These are phyloP conservation scores for Deilephila elpenor DNA, from an alignment of 2,888 invertebrate genomes.

Conservation along the genomic window DNA sequence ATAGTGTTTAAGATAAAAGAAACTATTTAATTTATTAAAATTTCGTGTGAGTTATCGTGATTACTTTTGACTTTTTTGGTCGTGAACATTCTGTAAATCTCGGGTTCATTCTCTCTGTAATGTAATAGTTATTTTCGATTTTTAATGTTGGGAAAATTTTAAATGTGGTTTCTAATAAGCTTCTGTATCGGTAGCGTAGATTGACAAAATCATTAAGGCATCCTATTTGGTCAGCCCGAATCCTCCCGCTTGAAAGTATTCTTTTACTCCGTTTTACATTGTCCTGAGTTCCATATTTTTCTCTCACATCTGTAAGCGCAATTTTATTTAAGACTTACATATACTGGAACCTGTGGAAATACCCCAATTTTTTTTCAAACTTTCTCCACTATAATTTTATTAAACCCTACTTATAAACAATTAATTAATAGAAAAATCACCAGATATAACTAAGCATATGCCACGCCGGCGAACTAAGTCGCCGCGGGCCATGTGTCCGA, in stretches of 20 bases:
- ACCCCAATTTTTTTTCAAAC: too few relatives aligned
- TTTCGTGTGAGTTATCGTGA: slow-evolving; percentile 24
- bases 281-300: too few relatives aligned
- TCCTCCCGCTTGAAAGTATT: too few relatives aligned
- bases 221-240: too few relatives aligned
- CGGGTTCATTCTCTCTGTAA: neutral
- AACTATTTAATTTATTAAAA: slow-evolving; percentile 28
- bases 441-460: slow-evolving; percentile 20
- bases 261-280: too few relatives aligned
- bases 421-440: slow-evolving; percentile 10
- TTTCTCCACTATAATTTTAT: neutral
- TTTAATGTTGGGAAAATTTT: slow-evolving; percentile 8
- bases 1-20: slow-evolving; percentile 33
- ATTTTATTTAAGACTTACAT: too few relatives aligned
- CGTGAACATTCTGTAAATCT: neutral
- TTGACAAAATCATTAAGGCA: neutral
- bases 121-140: neutral
- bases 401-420: neutral
- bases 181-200: neutral
- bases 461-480: slow-evolving; percentile 3
- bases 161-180: neutral
- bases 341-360: too few relatives aligned
- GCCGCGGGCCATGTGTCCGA: slow-evolving; percentile 69
- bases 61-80: slow-evolving; percentile 8
- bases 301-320: too few relatives aligned